A percentile compares a stretch with the other conserved stretches of the same genome.
These are phyloP conservation scores for Cervus canadensis DNA, from an alignment of 2,113 vertebrate species.

Conservation along the genomic window DNA sequence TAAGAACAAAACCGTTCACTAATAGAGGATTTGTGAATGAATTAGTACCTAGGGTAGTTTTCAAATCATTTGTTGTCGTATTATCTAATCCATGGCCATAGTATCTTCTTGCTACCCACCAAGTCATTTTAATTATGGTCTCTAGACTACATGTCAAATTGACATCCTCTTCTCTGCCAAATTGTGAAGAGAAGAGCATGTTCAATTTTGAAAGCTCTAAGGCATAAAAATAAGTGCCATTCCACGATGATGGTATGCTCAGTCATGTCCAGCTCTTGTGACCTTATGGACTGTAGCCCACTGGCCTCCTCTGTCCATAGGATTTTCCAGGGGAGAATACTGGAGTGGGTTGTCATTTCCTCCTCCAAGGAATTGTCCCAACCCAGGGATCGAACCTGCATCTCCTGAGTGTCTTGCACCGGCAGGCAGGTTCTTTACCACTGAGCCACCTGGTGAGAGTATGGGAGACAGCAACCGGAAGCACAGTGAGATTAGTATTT, in stretches of 20 bases:
- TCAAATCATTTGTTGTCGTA: neutral
- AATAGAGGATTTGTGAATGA: neutral
- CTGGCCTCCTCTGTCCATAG: neutral
- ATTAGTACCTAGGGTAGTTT: neutral
- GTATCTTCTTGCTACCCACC: neutral
- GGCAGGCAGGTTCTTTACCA: neutral
- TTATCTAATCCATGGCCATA: neutral
- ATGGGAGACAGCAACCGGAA: neutral
- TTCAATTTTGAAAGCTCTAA: neutral
- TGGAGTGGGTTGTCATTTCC: neutral
- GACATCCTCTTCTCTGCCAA: neutral
- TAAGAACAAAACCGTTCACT: neutral
- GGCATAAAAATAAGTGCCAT: neutral
- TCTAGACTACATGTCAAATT: neutral
- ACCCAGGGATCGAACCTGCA: accelerated
- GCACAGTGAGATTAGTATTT: neutral
- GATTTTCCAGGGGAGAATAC: neutral
- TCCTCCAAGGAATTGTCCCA: neutral
- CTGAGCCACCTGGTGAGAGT: neutral
- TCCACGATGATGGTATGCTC: neutral
- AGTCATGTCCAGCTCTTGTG: neutral
- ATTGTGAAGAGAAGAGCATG: neutral
- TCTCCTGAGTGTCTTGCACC: neutral
- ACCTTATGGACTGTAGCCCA: neutral
- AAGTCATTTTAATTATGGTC: neutral